Conservation (phyloP, 2,797 vertebrate species). For the Decapterus maruadsi region DNA sequence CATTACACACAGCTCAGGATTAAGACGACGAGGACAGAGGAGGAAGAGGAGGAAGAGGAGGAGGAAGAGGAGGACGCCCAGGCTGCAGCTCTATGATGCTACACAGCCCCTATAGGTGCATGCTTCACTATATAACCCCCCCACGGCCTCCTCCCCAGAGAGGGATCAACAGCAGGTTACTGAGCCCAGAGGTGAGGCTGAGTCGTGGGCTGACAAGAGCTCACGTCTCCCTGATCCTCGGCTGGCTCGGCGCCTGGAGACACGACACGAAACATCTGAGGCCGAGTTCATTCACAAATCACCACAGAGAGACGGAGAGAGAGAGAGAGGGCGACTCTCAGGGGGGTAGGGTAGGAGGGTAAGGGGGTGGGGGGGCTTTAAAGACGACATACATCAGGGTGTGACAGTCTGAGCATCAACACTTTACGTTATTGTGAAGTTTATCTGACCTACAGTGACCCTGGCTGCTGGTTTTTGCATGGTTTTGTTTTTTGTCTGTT, state of each 20-base stretch:
- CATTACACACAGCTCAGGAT: constrained; percentile 62
- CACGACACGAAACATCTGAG: constrained; percentile 36
- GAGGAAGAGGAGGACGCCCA: not conserved
- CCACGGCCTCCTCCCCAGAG: too few species aligned
- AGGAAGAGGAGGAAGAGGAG: too few species aligned
- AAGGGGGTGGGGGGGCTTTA: constrained; percentile 28
- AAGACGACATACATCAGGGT: constrained; percentile 12
- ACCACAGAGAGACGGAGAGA: not conserved
- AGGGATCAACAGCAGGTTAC: constrained; percentile 11
- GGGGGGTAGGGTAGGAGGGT: not conserved
- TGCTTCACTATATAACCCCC: too few species aligned
- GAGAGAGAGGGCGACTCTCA: not conserved
- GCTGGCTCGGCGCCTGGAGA: constrained; percentile 66
- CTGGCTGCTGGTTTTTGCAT: too few species aligned
- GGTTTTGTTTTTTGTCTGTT: too few species aligned
- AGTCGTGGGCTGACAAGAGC: constrained; percentile 49
- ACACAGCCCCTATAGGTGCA: too few species aligned
- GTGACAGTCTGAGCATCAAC: constrained; percentile 14
- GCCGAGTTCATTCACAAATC: constrained; percentile 67
- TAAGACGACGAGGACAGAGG: constrained; percentile 23
- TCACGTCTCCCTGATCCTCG: constrained; percentile 61
- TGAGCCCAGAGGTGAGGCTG: constrained; percentile 42
- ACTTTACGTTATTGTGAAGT: too few species aligned
- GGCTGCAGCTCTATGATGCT: constrained; percentile 5
- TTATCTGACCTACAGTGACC: too few species aligned